Conservation (phyloP, 2,888 invertebrate species). For the Archaeoteleia sp. region DNA sequence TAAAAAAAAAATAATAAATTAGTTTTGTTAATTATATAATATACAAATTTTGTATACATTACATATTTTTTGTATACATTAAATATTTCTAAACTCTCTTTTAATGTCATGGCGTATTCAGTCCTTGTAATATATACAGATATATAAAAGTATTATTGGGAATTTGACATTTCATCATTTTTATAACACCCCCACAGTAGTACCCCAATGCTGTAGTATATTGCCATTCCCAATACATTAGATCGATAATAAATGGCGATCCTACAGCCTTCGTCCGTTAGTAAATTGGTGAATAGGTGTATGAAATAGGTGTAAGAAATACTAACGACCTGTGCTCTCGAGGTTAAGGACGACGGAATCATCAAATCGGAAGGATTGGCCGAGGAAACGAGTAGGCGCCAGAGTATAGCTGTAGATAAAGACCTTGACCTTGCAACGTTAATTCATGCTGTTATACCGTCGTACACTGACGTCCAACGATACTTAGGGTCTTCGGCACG, state of each 20-base stretch:
- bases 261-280: conserved; percentile 47
- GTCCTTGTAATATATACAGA: too few species aligned
- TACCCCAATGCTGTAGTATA: conserved; percentile 17
- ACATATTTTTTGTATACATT: too few species aligned
- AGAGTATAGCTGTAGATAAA: conserved; percentile 53
- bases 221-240: conserved; percentile 40
- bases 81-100: too few species aligned
- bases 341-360: conserved; percentile 59
- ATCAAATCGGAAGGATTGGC: conserved; percentile 59
- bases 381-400: conserved; percentile 53
- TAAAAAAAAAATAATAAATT: too few species aligned
- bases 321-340: conserved; percentile 58
- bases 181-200: conserved; percentile 30
- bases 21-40: too few species aligned
- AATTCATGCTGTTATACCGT: conserved; percentile 64
- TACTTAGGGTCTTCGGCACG: conserved; percentile 49
- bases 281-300: conserved; percentile 52
- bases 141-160: too few species aligned
- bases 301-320: conserved; percentile 56
- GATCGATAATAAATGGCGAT: conserved; percentile 50
- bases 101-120: too few species aligned
- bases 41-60: too few species aligned
- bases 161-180: too few species aligned
- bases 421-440: conserved; percentile 69
- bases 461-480: conserved; percentile 47